A percentile compares a stretch with the other conserved stretches of the same genome.
Evolutionary conservation across 2,888 invertebrate species (phyloP).

Genomic region (Perdita meconis): DNA sequence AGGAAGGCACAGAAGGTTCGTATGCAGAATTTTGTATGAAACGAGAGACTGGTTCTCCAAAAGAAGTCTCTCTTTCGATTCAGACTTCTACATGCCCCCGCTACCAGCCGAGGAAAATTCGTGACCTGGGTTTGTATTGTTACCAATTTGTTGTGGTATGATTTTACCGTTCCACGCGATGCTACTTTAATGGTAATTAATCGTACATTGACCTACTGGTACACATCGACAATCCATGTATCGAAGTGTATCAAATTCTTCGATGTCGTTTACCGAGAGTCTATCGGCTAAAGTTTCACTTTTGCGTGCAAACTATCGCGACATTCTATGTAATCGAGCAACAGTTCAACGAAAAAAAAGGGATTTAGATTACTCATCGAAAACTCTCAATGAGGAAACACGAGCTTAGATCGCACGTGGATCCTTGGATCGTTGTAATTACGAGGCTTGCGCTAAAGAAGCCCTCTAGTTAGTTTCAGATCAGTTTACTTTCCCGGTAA

Average conservation of each 20-base stretch:
- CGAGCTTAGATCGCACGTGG: background rate
- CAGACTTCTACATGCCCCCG: slow-evolving; percentile 26
- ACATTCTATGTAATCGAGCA: background rate
- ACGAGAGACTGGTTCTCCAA: background rate
- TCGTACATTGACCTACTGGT: background rate
- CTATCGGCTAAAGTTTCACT: background rate
- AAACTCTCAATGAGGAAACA: background rate
- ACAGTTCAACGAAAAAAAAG: background rate
- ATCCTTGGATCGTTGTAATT: slow-evolving; percentile 49
- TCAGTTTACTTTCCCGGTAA: slow-evolving; percentile 14
- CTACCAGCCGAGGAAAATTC: slow-evolving; percentile 9
- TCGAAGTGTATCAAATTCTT: background rate
- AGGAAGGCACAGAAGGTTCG: slow-evolving; percentile 17
- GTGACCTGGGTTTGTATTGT: background rate
- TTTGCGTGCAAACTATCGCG: background rate
- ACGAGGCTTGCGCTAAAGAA: background rate
- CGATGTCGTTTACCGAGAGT: background rate
- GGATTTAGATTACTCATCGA: slow-evolving; percentile 7
- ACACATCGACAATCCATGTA: background rate
- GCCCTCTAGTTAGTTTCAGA: slow-evolving; percentile 18
- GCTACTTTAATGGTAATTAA: slow-evolving; percentile 9
- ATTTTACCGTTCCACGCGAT: background rate
- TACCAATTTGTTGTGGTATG: background rate
- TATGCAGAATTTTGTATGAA: background rate
- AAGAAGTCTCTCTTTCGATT: background rate